A percentile compares a stretch with the other conserved stretches of the same genome.
phyloP scores from a whole-genome alignment of 2,113 vertebrate species.

The Micronisus gabar region DNA sequence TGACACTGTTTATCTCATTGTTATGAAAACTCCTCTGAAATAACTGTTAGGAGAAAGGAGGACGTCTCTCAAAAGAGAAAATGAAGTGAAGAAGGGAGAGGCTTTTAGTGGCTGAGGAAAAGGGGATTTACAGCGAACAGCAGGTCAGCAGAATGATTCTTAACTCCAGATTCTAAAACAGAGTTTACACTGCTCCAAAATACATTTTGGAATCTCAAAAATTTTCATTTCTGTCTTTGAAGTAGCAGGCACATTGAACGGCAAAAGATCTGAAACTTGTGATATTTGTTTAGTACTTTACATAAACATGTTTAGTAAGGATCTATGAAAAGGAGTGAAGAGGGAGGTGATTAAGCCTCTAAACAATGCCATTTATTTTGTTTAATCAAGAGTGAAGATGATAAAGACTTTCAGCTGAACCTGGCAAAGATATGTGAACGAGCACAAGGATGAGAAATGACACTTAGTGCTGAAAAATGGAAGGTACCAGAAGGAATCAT shows the following conservation, averaged over 20 bases:
- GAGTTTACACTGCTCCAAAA: background rate
- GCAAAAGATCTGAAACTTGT: background rate
- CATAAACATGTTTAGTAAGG: background rate
- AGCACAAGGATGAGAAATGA: background rate
- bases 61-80: background rate
- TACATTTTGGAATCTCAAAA: background rate
- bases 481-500: background rate
- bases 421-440: background rate
- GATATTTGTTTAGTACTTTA: background rate
- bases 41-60: background rate
- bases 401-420: background rate
- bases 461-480: background rate
- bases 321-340: background rate
- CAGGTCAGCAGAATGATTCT: background rate
- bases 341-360: background rate
- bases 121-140: background rate
- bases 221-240: background rate
- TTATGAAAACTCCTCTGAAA: conserved; percentile 1
- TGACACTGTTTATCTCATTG: background rate
- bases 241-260: background rate
- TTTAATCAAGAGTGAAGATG: background rate
- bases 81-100: background rate
- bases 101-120: background rate
- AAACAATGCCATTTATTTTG: background rate
- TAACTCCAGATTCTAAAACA: background rate